phyloP scores from a whole-genome alignment of 2,888 invertebrate species.

The Rhingia rostrata region DNA sequence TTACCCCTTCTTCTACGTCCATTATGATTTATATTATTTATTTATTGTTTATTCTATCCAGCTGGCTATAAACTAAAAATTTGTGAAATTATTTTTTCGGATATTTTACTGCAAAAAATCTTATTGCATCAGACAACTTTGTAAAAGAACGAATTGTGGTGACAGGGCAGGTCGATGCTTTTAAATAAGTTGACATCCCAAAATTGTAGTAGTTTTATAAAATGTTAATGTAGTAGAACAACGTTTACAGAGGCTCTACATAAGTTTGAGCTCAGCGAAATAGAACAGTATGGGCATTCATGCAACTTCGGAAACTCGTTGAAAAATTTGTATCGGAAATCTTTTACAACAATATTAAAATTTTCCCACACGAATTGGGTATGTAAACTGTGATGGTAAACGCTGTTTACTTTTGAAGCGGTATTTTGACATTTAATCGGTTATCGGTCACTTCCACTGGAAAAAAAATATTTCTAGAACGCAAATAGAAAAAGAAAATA shows the following conservation, averaged over 20 bases:
- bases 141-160: conserved; percentile 66
- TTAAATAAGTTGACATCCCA: conserved; percentile 40
- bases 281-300: no score
- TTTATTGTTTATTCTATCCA: conserved; percentile 18
- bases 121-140: conserved; percentile 79
- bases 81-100: conserved; percentile 8
- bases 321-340: no score
- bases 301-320: no score
- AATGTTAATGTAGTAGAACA: conserved; percentile 15
- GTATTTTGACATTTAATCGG: no score
- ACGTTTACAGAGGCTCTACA: neutral
- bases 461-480: no score
- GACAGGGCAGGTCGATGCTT: conserved; percentile 74
- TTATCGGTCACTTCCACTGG: no score
- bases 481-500: no score
- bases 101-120: conserved; percentile 37
- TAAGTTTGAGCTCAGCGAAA: no score
- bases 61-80: neutral
- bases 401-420: no score
- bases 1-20: conserved; percentile 79
- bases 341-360: no score
- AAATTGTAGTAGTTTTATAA: conserved; percentile 25
- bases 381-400: no score
- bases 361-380: no score
- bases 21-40: conserved; percentile 69